Base-by-base conservation (phyloP, 2,797 vertebrate species). In the Hapalemur alaotrensis region DNA sequence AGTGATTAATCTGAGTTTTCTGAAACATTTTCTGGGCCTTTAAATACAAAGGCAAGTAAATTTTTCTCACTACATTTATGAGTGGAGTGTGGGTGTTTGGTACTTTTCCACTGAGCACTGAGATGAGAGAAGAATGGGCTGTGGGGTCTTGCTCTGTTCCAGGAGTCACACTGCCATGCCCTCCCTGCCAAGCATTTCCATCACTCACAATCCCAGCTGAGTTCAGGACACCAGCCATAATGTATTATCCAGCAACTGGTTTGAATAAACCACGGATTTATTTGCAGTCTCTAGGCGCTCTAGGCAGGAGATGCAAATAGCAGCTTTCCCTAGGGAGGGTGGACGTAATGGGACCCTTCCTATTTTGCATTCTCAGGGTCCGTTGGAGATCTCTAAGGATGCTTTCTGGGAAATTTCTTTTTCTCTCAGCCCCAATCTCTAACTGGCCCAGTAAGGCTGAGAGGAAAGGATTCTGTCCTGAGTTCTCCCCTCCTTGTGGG, bases 291-390 rank as follows among this genome's bases (percentile, higher is more conserved):
- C 54, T 7, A 3, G 79, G 52, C 28, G 11, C 54, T 83, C n/a
- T 7, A 32, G 81, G 50, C 54, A 93, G 63, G 67, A 93, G 73
- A 97, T 93, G 96, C 95, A 96, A 97, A 97, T 11, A 35, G 43
- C 7, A n/a, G 59, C 73, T 89, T 94, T 96, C 48, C 61, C 82
- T 76, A 41, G 28, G 38, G 63, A 91, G 43, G 32, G 6, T 17
- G 48, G 8, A 3, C 48, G 95, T 76, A 94, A 96, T 48, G 46
- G 6, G 70, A 92, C 65, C 70, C 80, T 57, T 88, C 78, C 96
- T 89, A 48, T 76, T 96, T 96, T 96, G 91, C 93, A 70, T 95
- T 52, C 48, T 79, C 35, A 7, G 43, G 30, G 28, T 35, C 32
- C 15, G 30, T 9, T n/a, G 17, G 76, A 18, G 23, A 7, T 52